Evolutionary conservation across 2,113 vertebrate genomes (phyloP), one percentile per base, ranked within the genome.

Genomic region (Dunckerocampus dactyliophorus): DNA sequence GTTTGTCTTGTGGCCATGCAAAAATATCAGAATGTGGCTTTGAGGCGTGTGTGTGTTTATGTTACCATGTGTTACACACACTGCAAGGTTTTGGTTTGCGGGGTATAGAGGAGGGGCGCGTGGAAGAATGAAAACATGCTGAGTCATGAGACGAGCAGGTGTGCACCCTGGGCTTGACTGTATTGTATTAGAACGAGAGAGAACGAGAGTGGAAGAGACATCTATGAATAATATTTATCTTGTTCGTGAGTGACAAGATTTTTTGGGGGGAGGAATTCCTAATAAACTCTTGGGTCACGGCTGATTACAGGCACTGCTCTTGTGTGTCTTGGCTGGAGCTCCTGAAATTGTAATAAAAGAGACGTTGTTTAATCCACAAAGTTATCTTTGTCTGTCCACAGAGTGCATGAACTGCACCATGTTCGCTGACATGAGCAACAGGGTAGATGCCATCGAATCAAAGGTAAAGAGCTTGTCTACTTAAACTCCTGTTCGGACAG

Each of bases 321-420:
- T 75, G 72, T 82, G 59, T 72, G 14, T 65, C 21, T 77, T 82
- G 76, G 81, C 76, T 67, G 62, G 56, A 61, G 42, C 53, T 60
- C 62, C 43, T 42, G 17, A 56, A 55, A 55, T 14, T 14, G 6
- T 56, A 65, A 75, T 39, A 53, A 67, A 72, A 42, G 47, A 68
- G 43, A 48, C 55, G 48, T 47, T 19, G 34, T 70, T 21, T 65
- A 59, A 56, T 57, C 53, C 46, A 24, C 6, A 74, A 79, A 72
- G 51, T 19, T 22, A 34, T 48, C 3, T 67, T 28, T 77, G 20
- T 54, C 28, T 69, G 49, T 62, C 50, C 59, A 5, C 83, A 98
- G 95, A 97, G 85, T 97, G 94, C 75, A 88, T 97, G 92, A 98
- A 98, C 87, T 98, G 95, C 64, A 95, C 94, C 0, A 88, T 89